Percentiles rank a stretch among this genome's conserved stretches.
Evolutionary conservation across 2,888 invertebrate genomes (phyloP).

Genomic region (Caenorhabditis drosophilae): DNA sequence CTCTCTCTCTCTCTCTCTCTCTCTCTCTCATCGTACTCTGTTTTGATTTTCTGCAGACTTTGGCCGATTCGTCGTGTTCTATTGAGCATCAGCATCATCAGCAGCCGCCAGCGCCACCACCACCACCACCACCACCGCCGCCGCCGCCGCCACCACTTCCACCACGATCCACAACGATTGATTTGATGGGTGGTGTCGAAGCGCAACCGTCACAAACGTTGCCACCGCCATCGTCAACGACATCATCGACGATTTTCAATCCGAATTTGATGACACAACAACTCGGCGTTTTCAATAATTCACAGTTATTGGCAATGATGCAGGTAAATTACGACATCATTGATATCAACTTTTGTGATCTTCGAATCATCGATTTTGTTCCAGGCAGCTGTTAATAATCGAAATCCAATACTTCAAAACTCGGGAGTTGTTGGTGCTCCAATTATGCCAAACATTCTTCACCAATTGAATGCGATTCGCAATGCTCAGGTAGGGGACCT

Average conservation of each 20-base stretch:
- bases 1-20: too few species aligned
- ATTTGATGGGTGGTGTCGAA: too few species aligned
- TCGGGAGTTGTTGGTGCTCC: slow-evolving; percentile 17
- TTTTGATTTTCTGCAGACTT: slow-evolving; percentile 23
- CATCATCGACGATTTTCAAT: slow-evolving; percentile 32
- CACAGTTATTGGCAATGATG: slow-evolving; percentile 52
- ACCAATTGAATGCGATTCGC: slow-evolving; percentile 42
- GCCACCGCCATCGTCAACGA: slow-evolving; percentile 7
- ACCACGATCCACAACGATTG: slow-evolving; percentile 23
- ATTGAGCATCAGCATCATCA: slow-evolving; percentile 27
- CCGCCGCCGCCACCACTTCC: slow-evolving; percentile 5
- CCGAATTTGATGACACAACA: slow-evolving; percentile 58
- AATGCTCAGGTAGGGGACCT: slow-evolving; percentile 49
- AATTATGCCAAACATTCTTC: slow-evolving; percentile 48
- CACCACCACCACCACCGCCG: slow-evolving; percentile 20
- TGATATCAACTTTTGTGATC: neutral
- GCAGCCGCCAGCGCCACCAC: slow-evolving; percentile 23
- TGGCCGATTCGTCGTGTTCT: slow-evolving; percentile 33
- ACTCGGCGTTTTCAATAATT: slow-evolving; percentile 49
- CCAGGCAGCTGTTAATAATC: slow-evolving; percentile 8
- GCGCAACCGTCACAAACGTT: slow-evolving; percentile 14
- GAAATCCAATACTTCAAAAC: slow-evolving; percentile 9
- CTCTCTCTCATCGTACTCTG: too few species aligned
- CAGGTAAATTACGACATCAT: slow-evolving; percentile 44
- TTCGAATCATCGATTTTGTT: neutral